Conservation (phyloP, 1,140 invertebrate species). For the Nephotettix cincticeps region DNA sequence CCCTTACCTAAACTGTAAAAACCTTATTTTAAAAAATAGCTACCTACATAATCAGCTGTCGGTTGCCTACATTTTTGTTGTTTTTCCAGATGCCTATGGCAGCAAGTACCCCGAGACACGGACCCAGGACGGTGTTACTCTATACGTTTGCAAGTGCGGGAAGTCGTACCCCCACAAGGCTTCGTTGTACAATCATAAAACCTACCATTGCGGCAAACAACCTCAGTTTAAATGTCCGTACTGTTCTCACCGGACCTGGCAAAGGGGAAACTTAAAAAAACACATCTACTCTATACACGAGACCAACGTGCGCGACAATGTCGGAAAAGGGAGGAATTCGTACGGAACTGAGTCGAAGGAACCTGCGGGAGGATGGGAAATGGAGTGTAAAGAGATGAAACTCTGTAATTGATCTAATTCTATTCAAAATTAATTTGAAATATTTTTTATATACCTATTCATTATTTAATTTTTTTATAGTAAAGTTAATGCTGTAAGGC, state of each 20-base stretch:
- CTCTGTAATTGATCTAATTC: too few relatives aligned
- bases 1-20: too few relatives aligned
- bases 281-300: constrained; percentile 38
- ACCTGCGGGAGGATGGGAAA: too few relatives aligned
- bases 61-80: too few relatives aligned
- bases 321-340: neutral
- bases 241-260: constrained; percentile 32
- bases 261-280: constrained; percentile 46
- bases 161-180: constrained; percentile 33
- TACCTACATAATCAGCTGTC: too few relatives aligned
- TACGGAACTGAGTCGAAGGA: neutral
- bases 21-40: too few relatives aligned
- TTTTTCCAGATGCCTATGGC: neutral
- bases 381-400: too few relatives aligned
- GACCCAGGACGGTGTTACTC: neutral
- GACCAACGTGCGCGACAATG: constrained; percentile 48
- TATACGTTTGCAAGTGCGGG: constrained; percentile 21
- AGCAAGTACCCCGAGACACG: neutral
- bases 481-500: too few relatives aligned
- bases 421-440: too few relatives aligned
- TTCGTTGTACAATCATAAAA: constrained; percentile 24
- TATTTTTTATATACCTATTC: too few relatives aligned
- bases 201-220: constrained; percentile 45
- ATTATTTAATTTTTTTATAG: too few relatives aligned
- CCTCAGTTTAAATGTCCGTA: constrained; percentile 50